phyloP scores from a whole-genome alignment of 2,888 invertebrate genomes.

The Caenorhabditis plicata region DNA sequence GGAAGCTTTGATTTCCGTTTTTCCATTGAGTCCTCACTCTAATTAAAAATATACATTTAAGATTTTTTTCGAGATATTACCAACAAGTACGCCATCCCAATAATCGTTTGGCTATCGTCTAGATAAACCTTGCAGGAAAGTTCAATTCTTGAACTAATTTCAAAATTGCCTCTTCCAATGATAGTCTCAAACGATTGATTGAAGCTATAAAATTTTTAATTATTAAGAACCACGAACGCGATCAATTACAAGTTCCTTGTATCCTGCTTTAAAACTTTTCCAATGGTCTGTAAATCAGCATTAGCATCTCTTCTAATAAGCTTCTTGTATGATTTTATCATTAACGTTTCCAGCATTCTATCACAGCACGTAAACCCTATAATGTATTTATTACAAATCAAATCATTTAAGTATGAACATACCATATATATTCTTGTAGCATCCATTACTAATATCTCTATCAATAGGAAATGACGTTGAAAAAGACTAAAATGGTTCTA shows the following conservation, averaged over 20 bases:
- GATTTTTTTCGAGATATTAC: too few relatives aligned
- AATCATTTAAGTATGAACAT: background rate
- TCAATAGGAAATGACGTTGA: constrained; percentile 18
- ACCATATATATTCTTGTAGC: constrained; percentile 27
- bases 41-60: constrained; percentile 12
- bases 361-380: constrained; percentile 40
- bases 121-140: constrained; percentile 47
- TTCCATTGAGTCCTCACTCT: constrained; percentile 14
- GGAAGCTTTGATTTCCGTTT: too few relatives aligned
- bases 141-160: constrained; percentile 35
- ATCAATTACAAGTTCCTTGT: constrained; percentile 37
- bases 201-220: constrained; percentile 31
- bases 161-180: constrained; percentile 39
- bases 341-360: constrained; percentile 29
- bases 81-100: too few relatives aligned
- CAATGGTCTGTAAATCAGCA: constrained; percentile 23
- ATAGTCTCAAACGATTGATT: constrained; percentile 43
- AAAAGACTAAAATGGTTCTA: constrained; percentile 6
- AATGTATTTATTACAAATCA: background rate
- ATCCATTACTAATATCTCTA: constrained; percentile 6
- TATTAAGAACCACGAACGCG: background rate
- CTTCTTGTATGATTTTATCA: constrained; percentile 41
- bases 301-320: constrained; percentile 9
- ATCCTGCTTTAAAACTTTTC: constrained; percentile 27
- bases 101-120: too few relatives aligned